These are phyloP conservation scores for Bettongia penicillata DNA, from an alignment of 2,113 vertebrate genomes.

Conservation along the genomic window DNA sequence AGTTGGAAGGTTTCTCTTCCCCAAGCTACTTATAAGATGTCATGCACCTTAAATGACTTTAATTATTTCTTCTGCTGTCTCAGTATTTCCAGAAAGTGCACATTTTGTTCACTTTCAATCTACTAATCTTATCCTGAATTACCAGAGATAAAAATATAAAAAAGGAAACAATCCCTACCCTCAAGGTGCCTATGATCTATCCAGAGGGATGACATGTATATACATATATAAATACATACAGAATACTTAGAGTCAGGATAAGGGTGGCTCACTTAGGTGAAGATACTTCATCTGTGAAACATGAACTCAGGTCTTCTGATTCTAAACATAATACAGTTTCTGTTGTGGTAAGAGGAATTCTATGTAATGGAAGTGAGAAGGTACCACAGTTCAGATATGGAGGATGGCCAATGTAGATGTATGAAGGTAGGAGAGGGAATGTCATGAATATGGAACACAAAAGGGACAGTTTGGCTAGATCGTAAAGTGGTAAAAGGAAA, in stretches of 20 bases:
- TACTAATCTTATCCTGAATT: background rate
- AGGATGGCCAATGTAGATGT: background rate
- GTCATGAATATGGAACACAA: background rate
- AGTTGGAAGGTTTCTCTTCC: background rate
- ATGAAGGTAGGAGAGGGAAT: background rate
- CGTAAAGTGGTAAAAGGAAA: background rate
- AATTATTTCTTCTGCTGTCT: background rate
- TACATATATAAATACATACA: no score
- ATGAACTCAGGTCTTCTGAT: background rate
- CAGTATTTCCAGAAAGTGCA: background rate
- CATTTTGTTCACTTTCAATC: background rate
- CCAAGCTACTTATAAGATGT: background rate
- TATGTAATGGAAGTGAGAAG: background rate
- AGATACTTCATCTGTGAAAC: background rate
- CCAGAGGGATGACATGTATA: no score
- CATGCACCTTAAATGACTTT: no score
- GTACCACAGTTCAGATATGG: background rate
- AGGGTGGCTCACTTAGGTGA: background rate
- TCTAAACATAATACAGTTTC: background rate
- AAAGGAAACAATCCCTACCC: background rate
- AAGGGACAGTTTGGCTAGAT: background rate
- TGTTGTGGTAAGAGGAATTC: background rate
- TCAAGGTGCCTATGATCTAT: background rate
- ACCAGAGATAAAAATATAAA: background rate
- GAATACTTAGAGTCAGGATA: background rate